phyloP scores from a whole-genome alignment of 2,113 vertebrate species.

The Ramphastos sulfuratus region DNA sequence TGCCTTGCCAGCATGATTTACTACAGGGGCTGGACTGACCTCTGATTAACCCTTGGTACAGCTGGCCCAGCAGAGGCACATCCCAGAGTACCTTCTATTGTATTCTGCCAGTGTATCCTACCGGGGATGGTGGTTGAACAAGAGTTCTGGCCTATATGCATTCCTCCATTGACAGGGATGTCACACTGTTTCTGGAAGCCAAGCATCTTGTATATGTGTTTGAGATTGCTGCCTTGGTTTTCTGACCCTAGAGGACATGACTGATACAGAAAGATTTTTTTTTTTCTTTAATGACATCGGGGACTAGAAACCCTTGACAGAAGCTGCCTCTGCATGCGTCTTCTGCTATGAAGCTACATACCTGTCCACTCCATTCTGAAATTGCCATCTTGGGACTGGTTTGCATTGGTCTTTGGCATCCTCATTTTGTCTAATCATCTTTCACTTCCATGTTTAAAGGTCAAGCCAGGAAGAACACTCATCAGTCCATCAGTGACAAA shows the following conservation, averaged over 20 bases:
- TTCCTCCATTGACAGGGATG: background rate
- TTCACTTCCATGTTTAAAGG: background rate
- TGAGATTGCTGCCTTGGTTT: background rate
- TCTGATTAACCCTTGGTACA: background rate
- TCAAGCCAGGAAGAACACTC: background rate
- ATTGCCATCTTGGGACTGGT: background rate
- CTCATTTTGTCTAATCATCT: background rate
- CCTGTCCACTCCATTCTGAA: background rate
- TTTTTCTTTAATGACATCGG: background rate
- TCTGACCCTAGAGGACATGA: background rate
- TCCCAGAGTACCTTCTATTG: background rate
- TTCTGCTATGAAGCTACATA: background rate
- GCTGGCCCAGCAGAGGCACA: background rate
- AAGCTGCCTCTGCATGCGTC: background rate
- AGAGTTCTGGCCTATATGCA: background rate
- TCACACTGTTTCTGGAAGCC: background rate
- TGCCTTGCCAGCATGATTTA: background rate
- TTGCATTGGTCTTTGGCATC: background rate
- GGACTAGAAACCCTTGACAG: background rate
- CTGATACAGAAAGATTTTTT: background rate
- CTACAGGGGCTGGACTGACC: background rate
- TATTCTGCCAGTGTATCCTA: background rate
- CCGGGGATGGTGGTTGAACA: background rate
- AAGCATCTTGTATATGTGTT: background rate
- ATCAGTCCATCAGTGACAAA: background rate